phyloP scores from a whole-genome alignment of 2,797 vertebrate genomes.

The Myripristis jacobus region DNA sequence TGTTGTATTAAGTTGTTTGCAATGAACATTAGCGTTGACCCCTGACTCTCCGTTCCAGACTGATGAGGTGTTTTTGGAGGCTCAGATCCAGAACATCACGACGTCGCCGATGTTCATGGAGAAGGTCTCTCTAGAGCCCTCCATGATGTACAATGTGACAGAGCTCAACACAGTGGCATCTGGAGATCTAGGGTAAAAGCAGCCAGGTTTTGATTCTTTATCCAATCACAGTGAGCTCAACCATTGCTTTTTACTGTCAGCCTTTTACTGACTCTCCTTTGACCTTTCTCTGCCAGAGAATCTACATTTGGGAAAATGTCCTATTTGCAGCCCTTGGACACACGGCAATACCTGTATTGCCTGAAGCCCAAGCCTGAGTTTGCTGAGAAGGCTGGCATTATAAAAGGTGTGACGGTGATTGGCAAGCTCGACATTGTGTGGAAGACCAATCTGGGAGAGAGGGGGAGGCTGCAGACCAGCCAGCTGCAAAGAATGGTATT shows the following conservation, averaged over 20 bases:
- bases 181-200: conserved; percentile 85
- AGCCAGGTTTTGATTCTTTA: not conserved
- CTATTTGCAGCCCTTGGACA: conserved; percentile 98
- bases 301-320: conserved; percentile 97
- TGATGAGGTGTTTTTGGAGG: conserved; percentile 99
- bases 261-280: too few species aligned
- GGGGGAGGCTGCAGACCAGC: conserved; percentile 96
- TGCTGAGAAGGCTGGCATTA: conserved; percentile 97
- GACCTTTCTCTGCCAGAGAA: conserved; percentile 73
- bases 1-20: not conserved
- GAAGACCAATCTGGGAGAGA: conserved; percentile 98
- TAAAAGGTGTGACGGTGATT: conserved; percentile 98
- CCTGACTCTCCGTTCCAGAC: conserved; percentile 81
- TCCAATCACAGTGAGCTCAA: too few species aligned
- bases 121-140: conserved; percentile 97
- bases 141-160: conserved; percentile 96
- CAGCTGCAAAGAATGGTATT: conserved; percentile 98
- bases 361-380: conserved; percentile 97
- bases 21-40: conserved; percentile 11
- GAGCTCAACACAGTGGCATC: conserved; percentile 90
- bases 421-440: conserved; percentile 99
- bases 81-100: conserved; percentile 99
- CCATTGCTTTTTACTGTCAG: not conserved
- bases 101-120: conserved; percentile 99
- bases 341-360: conserved; percentile 97